Evolutionary conservation across 1,140 invertebrate genomes (phyloP).

Genomic region (Drosophila orena): DNA sequence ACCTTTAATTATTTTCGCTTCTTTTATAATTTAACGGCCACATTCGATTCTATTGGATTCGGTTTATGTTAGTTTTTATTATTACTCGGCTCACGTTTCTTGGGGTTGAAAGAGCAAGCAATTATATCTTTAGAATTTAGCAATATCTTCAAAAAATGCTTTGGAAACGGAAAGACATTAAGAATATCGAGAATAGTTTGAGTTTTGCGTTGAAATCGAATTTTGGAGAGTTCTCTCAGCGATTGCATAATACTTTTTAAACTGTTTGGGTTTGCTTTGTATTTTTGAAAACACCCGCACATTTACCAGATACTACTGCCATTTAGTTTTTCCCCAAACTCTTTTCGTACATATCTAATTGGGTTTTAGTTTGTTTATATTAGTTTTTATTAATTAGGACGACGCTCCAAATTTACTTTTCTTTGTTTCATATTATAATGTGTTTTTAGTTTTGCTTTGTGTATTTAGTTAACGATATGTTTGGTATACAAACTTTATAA

Average conservation of each 20-base stretch:
- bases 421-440: conserved; percentile 29
- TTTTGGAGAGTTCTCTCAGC: conserved; percentile 30
- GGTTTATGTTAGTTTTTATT: conserved; percentile 25
- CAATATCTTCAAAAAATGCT: conserved; percentile 42
- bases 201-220: not conserved
- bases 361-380: conserved; percentile 25
- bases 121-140: conserved; percentile 27
- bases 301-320: conserved; percentile 8
- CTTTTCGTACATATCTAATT: conserved; percentile 68
- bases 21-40: conserved; percentile 36
- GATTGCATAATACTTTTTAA: conserved; percentile 48
- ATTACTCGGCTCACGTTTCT: conserved; percentile 5
- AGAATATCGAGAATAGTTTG: not conserved
- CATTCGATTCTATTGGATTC: conserved; percentile 26
- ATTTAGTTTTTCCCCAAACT: conserved; percentile 29
- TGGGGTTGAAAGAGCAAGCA: conserved; percentile 51
- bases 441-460: conserved; percentile 57
- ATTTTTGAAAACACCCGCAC: conserved; percentile 15
- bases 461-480: conserved; percentile 80
- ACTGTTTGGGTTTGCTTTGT: conserved; percentile 22
- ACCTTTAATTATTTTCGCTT: conserved; percentile 20
- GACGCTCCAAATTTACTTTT: conserved; percentile 35
- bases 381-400: conserved; percentile 32
- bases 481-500: conserved; percentile 80
- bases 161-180: conserved; percentile 30